Base-by-base conservation (phyloP, 2,113 vertebrate species). In the Thryonomys swinderianus region DNA sequence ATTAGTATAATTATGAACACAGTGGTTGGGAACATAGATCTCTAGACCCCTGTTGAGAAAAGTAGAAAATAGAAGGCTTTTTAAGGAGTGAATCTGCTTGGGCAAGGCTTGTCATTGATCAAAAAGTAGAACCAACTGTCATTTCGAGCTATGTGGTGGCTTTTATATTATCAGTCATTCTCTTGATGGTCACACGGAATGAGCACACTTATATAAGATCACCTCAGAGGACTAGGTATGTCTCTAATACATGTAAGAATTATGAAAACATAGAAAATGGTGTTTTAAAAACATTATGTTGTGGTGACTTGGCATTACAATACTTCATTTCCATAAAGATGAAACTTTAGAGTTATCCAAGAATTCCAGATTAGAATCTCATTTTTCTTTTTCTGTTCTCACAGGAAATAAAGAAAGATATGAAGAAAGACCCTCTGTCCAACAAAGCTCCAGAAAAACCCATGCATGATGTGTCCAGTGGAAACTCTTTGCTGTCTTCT, bases 351-450 rank as follows among this genome's bases (percentile, higher is more conserved):
- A 82, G 27, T 96, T 7, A 2, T 86, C 67, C 83, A 78, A 93
- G 92, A 71, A 96, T 86, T 86, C 84, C 71, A 78, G 48, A 67
- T 76, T 78, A 96, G 9, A 53, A 6, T 84, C 91, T 69, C 51
- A 78, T 96, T 93, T 96, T 96, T 82, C 53, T 97, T 90, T 93
- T 48, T 97, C 32, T 95, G 4, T 95, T 66, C 16, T 85, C 32
- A 91, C 94, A 99, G 99, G 99, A 99, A 98, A 99, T 99, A 98
- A 99, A 99, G 98, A 99, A 99, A 94, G 99, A 99, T 66, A 97
- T 98, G 96, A 99, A 99, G 98, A 99, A 99, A 98, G 99, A 99
- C 88, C 98, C 96, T 94, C 98, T 98, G 95, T 90, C 98, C 97
- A 97, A 94, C 97, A 98, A 98, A 98, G 98, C 97, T 98, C 97